Evolutionary conservation across 1,140 invertebrate genomes (phyloP), one percentile per base, ranked within the genome.

Genomic region (Micrasema longulum): DNA sequence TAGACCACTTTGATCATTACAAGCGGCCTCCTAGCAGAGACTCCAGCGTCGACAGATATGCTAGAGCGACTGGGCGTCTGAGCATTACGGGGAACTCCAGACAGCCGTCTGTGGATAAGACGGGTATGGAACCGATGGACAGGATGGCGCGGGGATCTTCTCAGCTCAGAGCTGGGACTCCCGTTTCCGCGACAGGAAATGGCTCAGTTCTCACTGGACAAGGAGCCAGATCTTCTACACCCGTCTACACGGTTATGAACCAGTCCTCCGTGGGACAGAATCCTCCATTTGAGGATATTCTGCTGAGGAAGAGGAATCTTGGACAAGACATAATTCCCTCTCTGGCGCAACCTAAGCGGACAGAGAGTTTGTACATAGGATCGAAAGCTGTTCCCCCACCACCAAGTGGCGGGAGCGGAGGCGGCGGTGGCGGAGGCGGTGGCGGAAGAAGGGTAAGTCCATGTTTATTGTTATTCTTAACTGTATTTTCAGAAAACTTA

Each of bases 1-100:
- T 90, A 74, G 89, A 91, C 77, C 88, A 90, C 78, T 90, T 98
- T 81, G 96, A 98, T 85, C 96, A 98, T 79, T 99, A 98, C 80
- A 95, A 95, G 81, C 87, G 92, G 78, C 92, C 94, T 63, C 93
- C 93, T 1, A 95, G 93, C 84, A 86, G 94, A 79, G 95, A 96
- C 79, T 92, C 91, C 73, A 95, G 93, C 75, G 92, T 95, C 38
- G 94, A 96, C 84, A 87, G 93, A 67, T 95, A 93, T 78, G 87
- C 90, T 1, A 85, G 91, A 71, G 89, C 89, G 18, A 85, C 87
- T 2, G 87, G 86, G 55, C 78, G 86, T 45, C 31, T 74, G 38
- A 74, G 72, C 35, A 69, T 86, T 65, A 82, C 84, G 67, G 82
- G 84, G 66, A 87, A 87, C 57, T 93, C 92, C 0, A 88, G 92